Base-by-base conservation (phyloP, 2,888 invertebrate species). In the Dyspetes luteomarginatus region DNA sequence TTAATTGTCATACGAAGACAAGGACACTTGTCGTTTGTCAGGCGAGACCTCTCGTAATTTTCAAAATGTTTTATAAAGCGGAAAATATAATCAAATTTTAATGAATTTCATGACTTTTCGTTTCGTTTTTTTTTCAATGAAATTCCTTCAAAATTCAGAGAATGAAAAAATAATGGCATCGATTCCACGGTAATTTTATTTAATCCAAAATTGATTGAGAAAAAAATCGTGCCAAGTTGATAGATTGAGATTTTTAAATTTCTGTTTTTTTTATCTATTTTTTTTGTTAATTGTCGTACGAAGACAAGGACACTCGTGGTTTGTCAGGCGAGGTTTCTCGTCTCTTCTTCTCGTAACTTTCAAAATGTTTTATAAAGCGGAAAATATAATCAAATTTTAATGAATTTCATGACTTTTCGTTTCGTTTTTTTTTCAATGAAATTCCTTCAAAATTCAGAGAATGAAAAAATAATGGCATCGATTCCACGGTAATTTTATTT, bases 231-330 rank as follows among this genome's bases (percentile, higher is more conserved):
- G n/a, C n/a, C n/a, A n/a, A n/a, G n/a, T n/a, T n/a, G n/a, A n/a
- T n/a, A n/a, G n/a, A n/a, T n/a, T n/a, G n/a, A n/a, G n/a, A n/a
- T n/a, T n/a, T n/a, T n/a, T n/a, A n/a, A n/a, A n/a, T n/a, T n/a
- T n/a, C n/a, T n/a, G n/a, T n/a, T n/a, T n/a, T n/a, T n/a, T n/a
- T n/a, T n/a, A n/a, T n/a, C n/a, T n/a, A n/a, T n/a, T n/a, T n/a
- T n/a, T n/a, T n/a, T n/a, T 26, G 55, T 73, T 74, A 62, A 78
- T 78, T 48, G 73, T 50, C 65, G 26, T 26, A 43, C 45, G 19
- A 17, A 24, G 26, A 68, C 55, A 0, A 26, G 55, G 41, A 56
- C 5, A 43, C 43, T 55, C 43, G 4, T 4, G 0, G 4, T 36
- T 30, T 12, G 17, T 36, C 36, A 36, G n/a, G n/a, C n/a, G n/a